Evolutionary conservation across 2,113 vertebrate species (phyloP).

Genomic region (Coregonus clupeaformis): DNA sequence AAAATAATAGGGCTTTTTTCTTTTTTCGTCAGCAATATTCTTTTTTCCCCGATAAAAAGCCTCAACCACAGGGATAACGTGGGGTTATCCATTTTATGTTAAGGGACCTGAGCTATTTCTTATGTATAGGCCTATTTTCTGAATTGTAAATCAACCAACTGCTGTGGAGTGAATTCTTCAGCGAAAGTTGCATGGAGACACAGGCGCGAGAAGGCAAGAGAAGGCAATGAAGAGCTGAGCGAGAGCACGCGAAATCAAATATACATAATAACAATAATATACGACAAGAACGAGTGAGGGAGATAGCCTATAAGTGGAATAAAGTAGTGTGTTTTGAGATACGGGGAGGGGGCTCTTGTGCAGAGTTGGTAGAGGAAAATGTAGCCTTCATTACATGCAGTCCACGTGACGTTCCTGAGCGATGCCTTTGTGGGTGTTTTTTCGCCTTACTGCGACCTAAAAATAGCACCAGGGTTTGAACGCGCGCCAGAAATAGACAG

Average conservation of each 20-base stretch:
- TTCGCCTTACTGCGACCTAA: conserved; percentile 86
- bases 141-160: conserved; percentile 27
- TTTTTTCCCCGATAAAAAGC: conserved; percentile 77
- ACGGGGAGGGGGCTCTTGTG: conserved; percentile 57
- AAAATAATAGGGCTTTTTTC: conserved; percentile 83
- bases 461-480: conserved; percentile 99
- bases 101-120: conserved; percentile 35
- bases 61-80: conserved; percentile 27
- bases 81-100: conserved; percentile 32
- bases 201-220: conserved; percentile 15
- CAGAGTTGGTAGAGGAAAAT: conserved; percentile 75
- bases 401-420: conserved; percentile 85
- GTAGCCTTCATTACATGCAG: conserved; percentile 79
- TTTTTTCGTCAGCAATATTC: conserved; percentile 80
- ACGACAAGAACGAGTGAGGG: too few relatives aligned
- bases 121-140: conserved; percentile 13
- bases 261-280: too few relatives aligned
- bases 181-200: conserved; percentile 66
- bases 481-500: conserved; percentile 98
- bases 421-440: conserved; percentile 90
- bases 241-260: conserved; percentile 6
- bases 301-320: too few relatives aligned
- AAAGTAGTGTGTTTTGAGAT: too few relatives aligned
- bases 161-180: conserved; percentile 60
- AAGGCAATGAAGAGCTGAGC: conserved; percentile 50